Evolutionary conservation across 23 tunicate species (phyloP).

Genomic region (Trididemnum miniatum): DNA sequence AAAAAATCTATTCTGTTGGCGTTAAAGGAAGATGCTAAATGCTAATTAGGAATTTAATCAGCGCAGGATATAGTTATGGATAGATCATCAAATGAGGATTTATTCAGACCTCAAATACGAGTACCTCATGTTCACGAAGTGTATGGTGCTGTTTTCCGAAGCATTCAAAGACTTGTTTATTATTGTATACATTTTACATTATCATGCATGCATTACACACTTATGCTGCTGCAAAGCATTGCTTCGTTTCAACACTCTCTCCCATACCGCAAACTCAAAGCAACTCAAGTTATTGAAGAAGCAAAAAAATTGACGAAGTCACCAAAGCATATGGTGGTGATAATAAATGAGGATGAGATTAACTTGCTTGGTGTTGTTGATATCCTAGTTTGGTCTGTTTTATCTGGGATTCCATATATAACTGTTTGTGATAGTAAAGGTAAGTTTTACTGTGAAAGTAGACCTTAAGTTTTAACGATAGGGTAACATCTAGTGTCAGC

Average conservation of each 20-base stretch:
- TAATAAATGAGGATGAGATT: slow-evolving; percentile 20
- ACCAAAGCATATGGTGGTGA: slow-evolving; percentile 18
- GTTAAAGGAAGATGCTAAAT: too few species aligned
- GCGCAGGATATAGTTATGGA: too few species aligned
- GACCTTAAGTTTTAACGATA: too few species aligned
- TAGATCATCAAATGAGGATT: too few species aligned
- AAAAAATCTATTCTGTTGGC: too few species aligned
- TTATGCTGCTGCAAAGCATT: background rate
- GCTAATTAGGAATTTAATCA: too few species aligned
- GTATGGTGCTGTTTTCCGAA: slow-evolving; percentile 1
- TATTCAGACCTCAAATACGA: too few species aligned
- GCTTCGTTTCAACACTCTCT: background rate
- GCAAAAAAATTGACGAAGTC: slow-evolving; percentile 16
- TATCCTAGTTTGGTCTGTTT: slow-evolving; percentile 19
- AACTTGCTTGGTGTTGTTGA: slow-evolving; percentile 6
- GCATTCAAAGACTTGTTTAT: background rate
- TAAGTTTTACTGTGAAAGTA: too few species aligned
- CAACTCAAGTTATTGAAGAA: slow-evolving; percentile 10
- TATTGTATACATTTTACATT: background rate
- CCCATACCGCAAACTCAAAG: background rate
- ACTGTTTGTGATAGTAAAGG: slow-evolving; percentile 24
- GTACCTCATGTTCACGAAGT: background rate
- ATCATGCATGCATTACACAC: background rate
- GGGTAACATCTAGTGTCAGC: too few species aligned
- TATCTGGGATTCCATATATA: slow-evolving; percentile 31